Conservation (phyloP, 2,113 vertebrate genomes). For the Ceuthmochares aereus region DNA sequence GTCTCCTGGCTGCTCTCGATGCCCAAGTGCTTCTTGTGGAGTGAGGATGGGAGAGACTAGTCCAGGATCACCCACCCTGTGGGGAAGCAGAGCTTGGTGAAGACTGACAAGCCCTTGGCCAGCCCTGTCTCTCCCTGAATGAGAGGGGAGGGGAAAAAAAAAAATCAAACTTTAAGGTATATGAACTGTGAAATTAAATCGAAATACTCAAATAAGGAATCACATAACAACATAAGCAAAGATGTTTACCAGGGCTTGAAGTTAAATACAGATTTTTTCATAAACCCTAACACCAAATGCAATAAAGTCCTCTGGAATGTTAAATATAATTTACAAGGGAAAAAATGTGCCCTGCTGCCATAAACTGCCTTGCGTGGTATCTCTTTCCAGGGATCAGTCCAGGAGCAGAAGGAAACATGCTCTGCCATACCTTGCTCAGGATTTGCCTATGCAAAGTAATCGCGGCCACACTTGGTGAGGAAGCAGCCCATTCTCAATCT, state of each 20-base stretch:
- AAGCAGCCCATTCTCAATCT: neutral
- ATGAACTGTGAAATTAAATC: conserved; percentile 87
- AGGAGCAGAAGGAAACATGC: neutral
- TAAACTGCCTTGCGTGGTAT: neutral
- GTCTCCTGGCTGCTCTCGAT: neutral
- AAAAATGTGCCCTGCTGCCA: conserved; percentile 48
- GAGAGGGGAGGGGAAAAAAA: conserved; percentile 27
- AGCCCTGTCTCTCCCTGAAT: conserved; percentile 22
- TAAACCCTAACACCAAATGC: conserved; percentile 77
- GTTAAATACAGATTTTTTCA: conserved; percentile 86
- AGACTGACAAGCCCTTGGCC: neutral
- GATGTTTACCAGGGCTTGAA: conserved; percentile 85
- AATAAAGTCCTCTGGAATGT: conserved; percentile 81
- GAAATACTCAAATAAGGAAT: conserved; percentile 83
- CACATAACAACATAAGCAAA: conserved; percentile 81
- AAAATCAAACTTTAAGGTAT: conserved; percentile 81
- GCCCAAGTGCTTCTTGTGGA: neutral
- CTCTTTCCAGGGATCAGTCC: neutral
- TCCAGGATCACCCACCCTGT: neutral
- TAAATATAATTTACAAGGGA: conserved; percentile 79
- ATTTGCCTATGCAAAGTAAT: conserved; percentile 8
- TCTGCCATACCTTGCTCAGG: neutral
- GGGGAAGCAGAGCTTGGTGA: neutral
- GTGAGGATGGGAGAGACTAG: neutral
- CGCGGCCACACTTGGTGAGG: accelerated